phyloP scores from a whole-genome alignment of 2,888 invertebrate genomes.

The Electrophaes corylata region DNA sequence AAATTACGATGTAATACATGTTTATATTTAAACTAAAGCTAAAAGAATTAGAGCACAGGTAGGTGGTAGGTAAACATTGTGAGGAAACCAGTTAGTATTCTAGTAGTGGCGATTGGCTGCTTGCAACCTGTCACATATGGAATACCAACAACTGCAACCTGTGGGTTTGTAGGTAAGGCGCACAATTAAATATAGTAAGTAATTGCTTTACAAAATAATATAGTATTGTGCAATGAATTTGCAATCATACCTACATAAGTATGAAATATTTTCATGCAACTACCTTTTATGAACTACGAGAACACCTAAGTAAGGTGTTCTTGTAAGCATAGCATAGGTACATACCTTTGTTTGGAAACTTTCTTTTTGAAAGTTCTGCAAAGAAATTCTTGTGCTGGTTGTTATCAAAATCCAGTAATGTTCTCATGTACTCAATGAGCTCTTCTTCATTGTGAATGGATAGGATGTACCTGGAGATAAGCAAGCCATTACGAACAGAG shows the following conservation, averaged over 20 bases:
- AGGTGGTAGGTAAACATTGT: too few species aligned
- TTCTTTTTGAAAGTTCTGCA: slow-evolving; percentile 82
- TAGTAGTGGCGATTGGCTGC: too few species aligned
- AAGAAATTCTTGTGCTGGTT: slow-evolving; percentile 88
- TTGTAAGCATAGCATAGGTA: not conserved
- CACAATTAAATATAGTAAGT: too few species aligned
- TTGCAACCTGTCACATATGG: too few species aligned
- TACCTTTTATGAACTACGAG: too few species aligned
- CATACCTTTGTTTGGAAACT: slow-evolving; percentile 72
- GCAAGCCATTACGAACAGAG: not conserved
- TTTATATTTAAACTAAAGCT: too few species aligned
- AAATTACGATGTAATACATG: not conserved
- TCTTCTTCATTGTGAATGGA: slow-evolving; percentile 89
- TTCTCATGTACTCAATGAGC: slow-evolving; percentile 90
- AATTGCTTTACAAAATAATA: not conserved
- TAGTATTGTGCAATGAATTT: not conserved
- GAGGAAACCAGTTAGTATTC: too few species aligned
- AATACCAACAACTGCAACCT: too few species aligned
- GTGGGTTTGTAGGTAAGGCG: too few species aligned
- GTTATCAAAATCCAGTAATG: slow-evolving; percentile 88
- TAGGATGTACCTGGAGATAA: slow-evolving; percentile 86
- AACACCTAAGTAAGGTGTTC: too few species aligned
- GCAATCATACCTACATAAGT: not conserved
- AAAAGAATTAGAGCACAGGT: too few species aligned
- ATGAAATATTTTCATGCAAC: too few species aligned